Evolutionary conservation across 2,113 vertebrate species (phyloP).

Genomic region (Suncus etruscus): DNA sequence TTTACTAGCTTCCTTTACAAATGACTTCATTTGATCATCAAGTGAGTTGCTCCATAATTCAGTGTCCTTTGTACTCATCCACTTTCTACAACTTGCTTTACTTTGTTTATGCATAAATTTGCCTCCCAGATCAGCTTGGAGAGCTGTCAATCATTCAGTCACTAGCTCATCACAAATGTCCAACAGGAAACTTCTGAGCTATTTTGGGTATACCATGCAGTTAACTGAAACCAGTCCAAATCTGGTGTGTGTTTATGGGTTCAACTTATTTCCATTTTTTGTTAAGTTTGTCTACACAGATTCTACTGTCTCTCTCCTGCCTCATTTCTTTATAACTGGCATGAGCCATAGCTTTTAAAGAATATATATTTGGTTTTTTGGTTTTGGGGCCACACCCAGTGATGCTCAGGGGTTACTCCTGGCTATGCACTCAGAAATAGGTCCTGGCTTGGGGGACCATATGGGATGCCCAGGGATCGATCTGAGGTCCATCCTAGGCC

Average conservation of each 20-base stretch:
- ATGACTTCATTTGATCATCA: conserved; percentile 9
- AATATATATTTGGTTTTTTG: too few relatives aligned
- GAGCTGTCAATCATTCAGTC: not conserved
- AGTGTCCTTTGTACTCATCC: not conserved
- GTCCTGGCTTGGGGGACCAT: too few relatives aligned
- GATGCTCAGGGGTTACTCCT: too few relatives aligned
- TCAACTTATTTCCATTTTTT: conserved; percentile 4
- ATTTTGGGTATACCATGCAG: not conserved
- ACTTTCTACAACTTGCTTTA: not conserved
- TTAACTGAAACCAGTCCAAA: not conserved
- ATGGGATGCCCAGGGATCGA: too few relatives aligned
- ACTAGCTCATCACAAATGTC: not conserved
- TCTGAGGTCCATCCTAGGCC: too few relatives aligned
- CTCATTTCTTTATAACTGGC: not conserved
- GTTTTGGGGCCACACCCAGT: too few relatives aligned
- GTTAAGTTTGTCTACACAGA: not conserved
- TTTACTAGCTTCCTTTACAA: conserved; percentile 40
- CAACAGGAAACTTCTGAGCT: not conserved
- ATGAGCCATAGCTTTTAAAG: not conserved
- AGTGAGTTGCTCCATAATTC: not conserved
- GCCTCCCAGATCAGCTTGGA: not conserved
- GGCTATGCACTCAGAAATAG: too few relatives aligned
- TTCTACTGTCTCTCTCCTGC: not conserved
- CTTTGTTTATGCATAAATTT: not conserved
- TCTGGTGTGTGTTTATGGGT: not conserved